Evolutionary conservation across 2,113 vertebrate genomes (phyloP), one percentile per base, ranked within the genome.

Genomic region (Martes martes): DNA sequence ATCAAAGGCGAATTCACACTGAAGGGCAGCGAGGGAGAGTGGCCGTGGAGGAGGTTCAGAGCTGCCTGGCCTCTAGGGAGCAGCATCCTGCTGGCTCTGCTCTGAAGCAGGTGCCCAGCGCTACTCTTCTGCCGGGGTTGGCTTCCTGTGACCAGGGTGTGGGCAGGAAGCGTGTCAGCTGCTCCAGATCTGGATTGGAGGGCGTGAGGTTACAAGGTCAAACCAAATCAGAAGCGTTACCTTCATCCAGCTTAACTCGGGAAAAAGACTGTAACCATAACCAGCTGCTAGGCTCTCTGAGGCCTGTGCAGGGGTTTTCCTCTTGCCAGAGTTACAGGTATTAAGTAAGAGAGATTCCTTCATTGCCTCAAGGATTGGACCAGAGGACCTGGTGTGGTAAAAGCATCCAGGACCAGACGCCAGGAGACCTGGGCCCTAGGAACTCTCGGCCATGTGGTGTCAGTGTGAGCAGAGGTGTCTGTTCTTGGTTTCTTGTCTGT

Each of bases 161-260:
- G 24, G 78, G 31, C 47, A 71, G 59, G 63, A 83, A 88, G 57
- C 4, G 21, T 67, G 80, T 92, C 95, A 92, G 73, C 71, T 61
- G 83, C 78, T 86, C 67, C 87, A 78, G 26, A 79, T 50, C 47
- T 87, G 74, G 55, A 50, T 61, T 90, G 88, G 88, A 97, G 80
- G 80, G 39, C 95, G 55, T 67, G 45, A n/a, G 95, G 74, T 95
- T 89, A 67, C 61, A 87, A 83, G 84, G 80, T 87, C 74, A 69
- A 55, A 45, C n/a, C 61, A 79, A 61, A 47, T n/a, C 67, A 79
- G 47, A 31, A 81, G 63, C 13, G 0, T 86, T 78, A 4, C 42
- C 65, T 86, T 93, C 59, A 55, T 59, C 16, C 6, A n/a, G 47
- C 61, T 76, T 31, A 6, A 26, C 42, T 71, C 4, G 39, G 39